Conservation (phyloP, 64 coral and sea anemone species). For the Pachyseris speciosa region DNA sequence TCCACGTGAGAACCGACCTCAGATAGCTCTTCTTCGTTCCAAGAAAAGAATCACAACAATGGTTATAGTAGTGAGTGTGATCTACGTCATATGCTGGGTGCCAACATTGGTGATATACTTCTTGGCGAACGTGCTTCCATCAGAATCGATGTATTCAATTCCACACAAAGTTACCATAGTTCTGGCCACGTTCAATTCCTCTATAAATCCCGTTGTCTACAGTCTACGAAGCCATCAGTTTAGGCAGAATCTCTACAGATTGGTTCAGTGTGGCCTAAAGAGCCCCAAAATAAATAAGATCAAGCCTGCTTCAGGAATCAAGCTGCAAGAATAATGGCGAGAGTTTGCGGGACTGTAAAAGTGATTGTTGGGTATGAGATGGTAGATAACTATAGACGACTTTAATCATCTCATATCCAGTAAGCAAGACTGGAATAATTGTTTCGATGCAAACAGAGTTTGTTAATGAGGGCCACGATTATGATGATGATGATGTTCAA, state of each 20-base stretch:
- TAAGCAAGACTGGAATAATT: no score
- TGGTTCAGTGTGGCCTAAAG: neutral
- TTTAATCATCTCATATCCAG: no score
- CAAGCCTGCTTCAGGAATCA: neutral
- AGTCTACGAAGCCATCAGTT: conserved; percentile 39
- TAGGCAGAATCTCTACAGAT: neutral
- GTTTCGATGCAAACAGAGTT: no score
- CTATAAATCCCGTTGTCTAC: conserved; percentile 29
- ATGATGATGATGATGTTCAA: no score
- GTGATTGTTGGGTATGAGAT: no score
- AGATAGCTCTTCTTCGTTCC: conserved; percentile 6
- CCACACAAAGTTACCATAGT: conserved; percentile 14
- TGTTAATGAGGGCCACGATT: no score
- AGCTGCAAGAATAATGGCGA: no score
- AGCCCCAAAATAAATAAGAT: neutral
- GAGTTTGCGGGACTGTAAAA: no score
- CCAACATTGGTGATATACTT: conserved; percentile 26
- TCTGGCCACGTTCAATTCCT: conserved; percentile 20
- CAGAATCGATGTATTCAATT: conserved; percentile 17
- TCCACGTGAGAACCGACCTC: neutral
- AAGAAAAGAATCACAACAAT: conserved; percentile 22
- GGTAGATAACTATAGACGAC: no score
- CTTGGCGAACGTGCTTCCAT: neutral
- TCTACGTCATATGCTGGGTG: conserved; percentile 10
- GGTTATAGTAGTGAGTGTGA: neutral